Evolutionary conservation across 2,113 vertebrate species (phyloP), one percentile per base, ranked within the genome.

Genomic region (Tragelaphus imberbis): DNA sequence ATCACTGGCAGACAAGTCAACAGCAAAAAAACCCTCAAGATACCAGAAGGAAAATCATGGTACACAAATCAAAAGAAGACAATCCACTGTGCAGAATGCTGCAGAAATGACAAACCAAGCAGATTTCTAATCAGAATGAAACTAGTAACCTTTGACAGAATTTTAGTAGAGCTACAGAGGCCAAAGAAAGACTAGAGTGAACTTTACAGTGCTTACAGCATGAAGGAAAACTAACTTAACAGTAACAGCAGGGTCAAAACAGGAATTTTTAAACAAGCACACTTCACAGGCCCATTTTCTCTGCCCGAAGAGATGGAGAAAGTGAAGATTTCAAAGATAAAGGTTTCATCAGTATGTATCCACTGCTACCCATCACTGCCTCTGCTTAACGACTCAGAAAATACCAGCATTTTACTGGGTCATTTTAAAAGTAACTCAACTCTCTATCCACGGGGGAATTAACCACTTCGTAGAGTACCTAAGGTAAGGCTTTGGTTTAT

Each of bases 391-490:
- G 6, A 55, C 53, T 56, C 56, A 87, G 21, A 93, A 97, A 97
- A 79, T 77, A 36, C 12, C 58, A 92, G 11, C 95, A 15, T 51
- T 85, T 88, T 14, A 58, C 4, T 2, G 1, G 15, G 25, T 82
- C 59, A 85, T 23, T 58, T 94, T 53, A 87, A 91, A 97, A 84
- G n/a, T 68, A 96, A 94, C 53, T 77, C 58, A 94, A 89, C 9
- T 96, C 84, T 95, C 58, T 89, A 86, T n/a, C 14, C 33, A 94
- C 0, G 27, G 36, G 49, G 7, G 49, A 95, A 87, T 85, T 63
- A 71, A 75, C 30, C 53, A 84, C 14, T 84, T 71, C 47, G 49
- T 56, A 82, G 33, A 86, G 68, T 28, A 94, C n/a, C 65, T 88
- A 88, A 93, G 16, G 53, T 16, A 95, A 85, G 16, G 58, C 44